Base-by-base conservation (phyloP, 2,113 vertebrate genomes). In the Calidris pugnax region DNA sequence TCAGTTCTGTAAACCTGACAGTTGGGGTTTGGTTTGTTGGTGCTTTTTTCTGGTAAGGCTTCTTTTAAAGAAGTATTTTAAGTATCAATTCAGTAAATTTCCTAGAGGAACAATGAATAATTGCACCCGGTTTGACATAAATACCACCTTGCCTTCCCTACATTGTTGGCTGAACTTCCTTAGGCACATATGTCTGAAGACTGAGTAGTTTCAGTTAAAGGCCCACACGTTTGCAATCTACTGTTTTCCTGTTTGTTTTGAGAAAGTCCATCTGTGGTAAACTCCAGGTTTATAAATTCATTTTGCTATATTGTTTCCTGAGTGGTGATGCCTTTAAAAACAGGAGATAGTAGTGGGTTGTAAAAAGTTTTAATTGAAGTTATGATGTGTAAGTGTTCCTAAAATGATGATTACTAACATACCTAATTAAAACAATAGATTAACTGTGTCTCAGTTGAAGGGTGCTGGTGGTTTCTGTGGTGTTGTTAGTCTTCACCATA, bases 121-220 rank as follows among this genome's bases (percentile, higher is more conserved):
- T 37, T 22, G 37, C 14, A 3, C 4, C 4, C 1, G 0, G 4
- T 35, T 67, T 39, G 53, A 37, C 2, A 0, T 30, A 19, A 43
- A 24, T 32, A 1, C 10, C 10, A 4, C 8, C 14, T 45, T 7
- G 4, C 45, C 8, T 63, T 66, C 6, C 7, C 7, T 14, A 2
- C 2, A 1, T 26, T 47, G 8, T 10, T 67, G 63, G 59, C 23
- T 1, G 1, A 20, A 17, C 20, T 73, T 69, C 12, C 12, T 4
- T 23, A 8, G 1, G 9, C 33, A 12, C 22, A 1, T 56, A 5
- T 13, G 14, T n/a, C 15, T 33, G 53, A 12, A 48, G 23, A 17
- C 16, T 41, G 14, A 4, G 4, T 12, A 1, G 21, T 37, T 85
- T 53, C 30, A 19, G 6, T 47, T 32, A 5, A 74, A 26, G n/a